Percentiles rank a stretch among this genome's conserved stretches.
Conservation (phyloP, 2,797 vertebrate genomes). For the Sebastolobus alascanus region DNA sequence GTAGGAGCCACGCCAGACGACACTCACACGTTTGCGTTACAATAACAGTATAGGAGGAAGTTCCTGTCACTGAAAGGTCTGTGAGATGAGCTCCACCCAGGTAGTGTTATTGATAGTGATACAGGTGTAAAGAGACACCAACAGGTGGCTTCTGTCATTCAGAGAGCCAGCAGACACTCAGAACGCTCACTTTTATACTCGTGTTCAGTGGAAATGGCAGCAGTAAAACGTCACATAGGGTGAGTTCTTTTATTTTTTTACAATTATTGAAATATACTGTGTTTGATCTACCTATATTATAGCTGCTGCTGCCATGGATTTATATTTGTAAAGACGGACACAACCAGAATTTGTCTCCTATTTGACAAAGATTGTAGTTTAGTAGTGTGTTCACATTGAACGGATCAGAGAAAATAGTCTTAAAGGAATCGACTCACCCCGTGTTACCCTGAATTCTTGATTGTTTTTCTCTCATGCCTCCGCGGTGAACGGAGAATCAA, state of each 20-base stretch:
- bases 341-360: neutral
- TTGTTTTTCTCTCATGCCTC: too few relatives aligned
- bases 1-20: slow-evolving; percentile 41
- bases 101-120: slow-evolving; percentile 54
- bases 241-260: slow-evolving; percentile 54
- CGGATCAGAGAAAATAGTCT: neutral
- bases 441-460: too few relatives aligned
- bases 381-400: neutral
- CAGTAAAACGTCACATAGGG: slow-evolving; percentile 47
- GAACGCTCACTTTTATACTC: neutral
- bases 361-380: neutral
- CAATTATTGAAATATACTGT: neutral
- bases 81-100: slow-evolving; percentile 75
- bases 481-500: too few relatives aligned
- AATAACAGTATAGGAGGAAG: slow-evolving; percentile 44
- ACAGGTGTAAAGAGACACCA: slow-evolving; percentile 40
- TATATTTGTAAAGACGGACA: neutral
- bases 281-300: neutral
- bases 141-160: too few relatives aligned
- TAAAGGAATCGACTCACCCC: too few relatives aligned
- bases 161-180: too few relatives aligned
- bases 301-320: neutral
- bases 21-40: slow-evolving; percentile 59
- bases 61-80: slow-evolving; percentile 60
- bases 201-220: slow-evolving; percentile 48